These are phyloP conservation scores for Gandaritis pyraliata DNA, from an alignment of 2,888 invertebrate genomes.

Conservation along the genomic window DNA sequence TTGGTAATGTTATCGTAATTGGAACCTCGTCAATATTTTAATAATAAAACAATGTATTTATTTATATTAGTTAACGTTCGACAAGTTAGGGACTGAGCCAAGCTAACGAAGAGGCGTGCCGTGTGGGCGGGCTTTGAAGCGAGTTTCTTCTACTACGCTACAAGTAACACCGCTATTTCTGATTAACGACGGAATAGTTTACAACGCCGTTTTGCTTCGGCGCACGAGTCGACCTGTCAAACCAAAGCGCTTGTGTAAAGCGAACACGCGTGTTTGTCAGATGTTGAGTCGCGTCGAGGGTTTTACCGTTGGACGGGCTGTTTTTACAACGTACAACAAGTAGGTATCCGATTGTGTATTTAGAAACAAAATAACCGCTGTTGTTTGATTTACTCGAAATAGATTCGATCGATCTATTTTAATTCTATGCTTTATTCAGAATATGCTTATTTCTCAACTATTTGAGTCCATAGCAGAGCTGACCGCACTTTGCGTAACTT, in stretches of 20 bases:
- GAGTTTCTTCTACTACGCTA: conserved; percentile 74
- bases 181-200: conserved; percentile 60
- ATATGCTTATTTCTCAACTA: conserved; percentile 14
- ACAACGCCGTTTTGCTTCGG: conserved; percentile 58
- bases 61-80: conserved; percentile 61
- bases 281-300: conserved; percentile 43
- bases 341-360: conserved; percentile 52
- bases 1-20: conserved; percentile 43
- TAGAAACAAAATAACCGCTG: conserved; percentile 47
- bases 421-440: conserved; percentile 10
- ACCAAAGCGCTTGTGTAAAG: conserved; percentile 57
- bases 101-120: conserved; percentile 71
- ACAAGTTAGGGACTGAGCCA: conserved; percentile 61
- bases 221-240: conserved; percentile 40
- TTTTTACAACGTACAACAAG: conserved; percentile 58
- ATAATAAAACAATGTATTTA: conserved; percentile 59
- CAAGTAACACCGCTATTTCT: conserved; percentile 71
- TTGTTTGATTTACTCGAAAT: conserved; percentile 44
- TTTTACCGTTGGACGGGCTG: conserved; percentile 59
- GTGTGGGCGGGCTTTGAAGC: conserved; percentile 74
- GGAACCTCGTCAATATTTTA: conserved; percentile 44
- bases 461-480: conserved; percentile 8
- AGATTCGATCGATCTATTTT: conserved; percentile 36
- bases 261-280: conserved; percentile 43
- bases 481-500: conserved; percentile 28